phyloP scores from a whole-genome alignment of 2,888 invertebrate genomes.

The Drosophila hamatofila region DNA sequence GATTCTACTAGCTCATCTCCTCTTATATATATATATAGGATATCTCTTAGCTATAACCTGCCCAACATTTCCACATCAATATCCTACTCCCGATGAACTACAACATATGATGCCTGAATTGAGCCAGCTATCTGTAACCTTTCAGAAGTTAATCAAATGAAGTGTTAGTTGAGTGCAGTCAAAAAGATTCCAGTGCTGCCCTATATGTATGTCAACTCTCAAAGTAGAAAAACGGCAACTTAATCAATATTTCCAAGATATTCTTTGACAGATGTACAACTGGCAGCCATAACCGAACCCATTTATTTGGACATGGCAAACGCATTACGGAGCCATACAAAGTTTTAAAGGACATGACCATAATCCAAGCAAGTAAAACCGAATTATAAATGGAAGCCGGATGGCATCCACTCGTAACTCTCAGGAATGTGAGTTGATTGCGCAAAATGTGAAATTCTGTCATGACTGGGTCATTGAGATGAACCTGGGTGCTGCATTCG shows the following conservation, averaged over 20 bases:
- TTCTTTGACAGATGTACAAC: conserved; percentile 6
- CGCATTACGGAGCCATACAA: not conserved
- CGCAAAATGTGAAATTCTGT: conserved; percentile 20
- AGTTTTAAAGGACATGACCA: not conserved
- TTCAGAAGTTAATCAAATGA: not conserved
- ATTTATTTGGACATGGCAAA: conserved; percentile 19
- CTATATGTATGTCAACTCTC: not conserved
- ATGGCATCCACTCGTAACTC: conserved; percentile 3
- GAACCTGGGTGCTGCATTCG: conserved; percentile 35
- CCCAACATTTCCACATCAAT: not conserved
- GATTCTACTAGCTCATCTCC: too few species aligned
- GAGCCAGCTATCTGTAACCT: too few species aligned
- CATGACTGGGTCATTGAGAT: conserved; percentile 26
- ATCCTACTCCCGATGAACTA: not conserved
- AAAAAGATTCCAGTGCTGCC: not conserved
- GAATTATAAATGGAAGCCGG: conserved; percentile 45
- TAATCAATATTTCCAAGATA: conserved; percentile 8
- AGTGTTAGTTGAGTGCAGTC: not conserved
- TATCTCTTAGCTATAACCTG: not conserved
- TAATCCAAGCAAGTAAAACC: conserved; percentile 39
- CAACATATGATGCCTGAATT: not conserved
- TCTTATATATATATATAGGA: not conserved
- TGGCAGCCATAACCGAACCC: not conserved
- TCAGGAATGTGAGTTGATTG: conserved; percentile 14
- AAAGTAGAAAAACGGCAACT: not conserved